Percentiles rank a stretch among this genome's conserved stretches.
phyloP scores from a whole-genome alignment of 2,113 vertebrate species.

The Chaetura pelagica region DNA sequence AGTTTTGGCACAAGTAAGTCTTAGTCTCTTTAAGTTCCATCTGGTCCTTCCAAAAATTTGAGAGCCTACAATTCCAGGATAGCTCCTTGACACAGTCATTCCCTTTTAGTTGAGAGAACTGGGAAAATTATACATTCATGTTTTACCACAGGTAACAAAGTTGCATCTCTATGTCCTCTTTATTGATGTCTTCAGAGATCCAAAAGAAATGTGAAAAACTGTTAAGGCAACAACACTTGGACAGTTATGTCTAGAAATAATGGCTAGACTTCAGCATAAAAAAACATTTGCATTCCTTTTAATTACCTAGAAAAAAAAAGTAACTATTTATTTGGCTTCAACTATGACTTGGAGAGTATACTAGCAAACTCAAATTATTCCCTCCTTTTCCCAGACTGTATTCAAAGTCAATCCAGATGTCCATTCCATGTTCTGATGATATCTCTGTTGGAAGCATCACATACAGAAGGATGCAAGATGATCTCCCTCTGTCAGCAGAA shows the following conservation, averaged over 20 bases:
- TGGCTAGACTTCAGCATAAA: not conserved
- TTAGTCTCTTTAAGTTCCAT: not conserved
- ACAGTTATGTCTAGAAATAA: not conserved
- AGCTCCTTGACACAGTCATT: not conserved
- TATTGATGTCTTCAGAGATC: not conserved
- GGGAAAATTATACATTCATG: not conserved
- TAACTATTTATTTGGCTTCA: not conserved
- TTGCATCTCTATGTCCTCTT: not conserved
- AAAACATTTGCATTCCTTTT: not conserved
- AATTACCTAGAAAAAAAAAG: not conserved
- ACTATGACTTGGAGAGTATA: not conserved
- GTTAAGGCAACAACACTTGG: not conserved
- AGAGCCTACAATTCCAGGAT: not conserved
- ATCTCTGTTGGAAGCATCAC: not conserved
- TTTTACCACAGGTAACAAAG: not conserved
- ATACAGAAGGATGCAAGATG: not conserved
- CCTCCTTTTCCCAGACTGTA: not conserved
- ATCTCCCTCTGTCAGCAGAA: constrained; percentile 2
- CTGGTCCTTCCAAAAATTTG: not conserved
- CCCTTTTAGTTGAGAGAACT: not conserved
- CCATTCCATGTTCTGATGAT: not conserved
- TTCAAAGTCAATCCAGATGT: constrained; percentile 1
- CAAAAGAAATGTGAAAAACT: not conserved
- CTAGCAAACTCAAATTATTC: not conserved
- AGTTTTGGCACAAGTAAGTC: not conserved